A percentile compares a stretch with the other conserved stretches of the same genome.
Evolutionary conservation across 2,797 vertebrate genomes (phyloP).

Genomic region (Poeciliopsis infans): DNA sequence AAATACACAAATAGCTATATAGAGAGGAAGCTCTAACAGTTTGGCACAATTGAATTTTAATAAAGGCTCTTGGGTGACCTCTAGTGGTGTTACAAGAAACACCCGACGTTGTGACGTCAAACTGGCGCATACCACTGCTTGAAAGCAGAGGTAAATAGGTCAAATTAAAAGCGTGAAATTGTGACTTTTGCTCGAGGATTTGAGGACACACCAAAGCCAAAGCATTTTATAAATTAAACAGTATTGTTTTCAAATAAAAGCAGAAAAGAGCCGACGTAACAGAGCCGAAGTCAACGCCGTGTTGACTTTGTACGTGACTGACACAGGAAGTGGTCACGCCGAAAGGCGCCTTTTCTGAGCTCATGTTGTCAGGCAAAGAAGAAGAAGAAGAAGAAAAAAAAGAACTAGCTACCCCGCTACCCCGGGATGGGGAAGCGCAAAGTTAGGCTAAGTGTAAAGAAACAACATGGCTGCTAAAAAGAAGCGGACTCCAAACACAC

Average conservation of each 20-base stretch:
- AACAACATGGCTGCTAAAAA: slow-evolving; percentile 76
- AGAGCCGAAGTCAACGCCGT: rapidly evolving
- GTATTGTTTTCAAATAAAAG: neutral
- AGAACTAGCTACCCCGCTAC: rapidly evolving
- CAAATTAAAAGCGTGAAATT: neutral
- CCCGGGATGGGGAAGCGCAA: neutral
- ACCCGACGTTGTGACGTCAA: slow-evolving; percentile 18
- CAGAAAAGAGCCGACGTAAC: neutral
- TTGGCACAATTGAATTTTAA: neutral
- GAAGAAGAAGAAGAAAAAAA: neutral
- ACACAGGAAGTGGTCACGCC: slow-evolving; percentile 11
- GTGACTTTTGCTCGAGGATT: neutral
- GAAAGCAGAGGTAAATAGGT: neutral
- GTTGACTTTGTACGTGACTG: neutral
- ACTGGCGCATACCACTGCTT: slow-evolving; percentile 44
- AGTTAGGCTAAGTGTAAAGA: neutral
- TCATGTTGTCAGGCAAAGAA: slow-evolving; percentile 21
- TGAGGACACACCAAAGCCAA: neutral
- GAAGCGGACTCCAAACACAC: slow-evolving; percentile 67
- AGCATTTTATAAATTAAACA: neutral
- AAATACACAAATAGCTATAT: neutral
- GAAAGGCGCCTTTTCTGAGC: slow-evolving; percentile 71
- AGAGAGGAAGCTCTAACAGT: neutral
- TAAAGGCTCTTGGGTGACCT: slow-evolving; percentile 42
- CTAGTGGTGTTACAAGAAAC: slow-evolving; percentile 3